Evolutionary conservation across 2,797 vertebrate genomes (phyloP).

Genomic region (Megaceryle alcyon): DNA sequence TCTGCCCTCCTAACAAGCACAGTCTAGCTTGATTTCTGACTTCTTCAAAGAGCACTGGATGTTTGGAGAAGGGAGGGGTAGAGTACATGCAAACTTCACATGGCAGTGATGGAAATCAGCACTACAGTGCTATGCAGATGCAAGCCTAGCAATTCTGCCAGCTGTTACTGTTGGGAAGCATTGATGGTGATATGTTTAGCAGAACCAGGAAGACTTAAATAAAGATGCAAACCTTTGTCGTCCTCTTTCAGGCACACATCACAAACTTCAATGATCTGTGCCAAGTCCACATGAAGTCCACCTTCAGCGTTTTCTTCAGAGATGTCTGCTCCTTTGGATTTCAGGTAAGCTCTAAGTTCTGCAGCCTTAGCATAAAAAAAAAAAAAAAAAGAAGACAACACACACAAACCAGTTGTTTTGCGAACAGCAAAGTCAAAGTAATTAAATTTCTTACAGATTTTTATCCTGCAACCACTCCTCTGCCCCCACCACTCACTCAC

Average conservation of each 20-base stretch:
- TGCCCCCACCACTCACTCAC: not conserved
- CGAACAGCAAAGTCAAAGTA: not conserved
- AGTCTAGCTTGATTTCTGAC: not conserved
- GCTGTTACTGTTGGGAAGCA: not conserved
- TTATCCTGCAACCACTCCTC: not conserved
- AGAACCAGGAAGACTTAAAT: not conserved
- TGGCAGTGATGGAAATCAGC: not conserved
- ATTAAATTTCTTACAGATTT: not conserved
- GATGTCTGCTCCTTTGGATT: slow-evolving; percentile 96
- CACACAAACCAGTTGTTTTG: not conserved
- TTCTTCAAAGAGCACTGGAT: not conserved
- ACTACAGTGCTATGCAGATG: not conserved
- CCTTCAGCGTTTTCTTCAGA: slow-evolving; percentile 96
- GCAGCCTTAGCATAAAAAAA: slow-evolving; percentile 78
- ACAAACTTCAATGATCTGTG: slow-evolving; percentile 95
- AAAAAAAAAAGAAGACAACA: not conserved
- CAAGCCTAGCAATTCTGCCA: not conserved
- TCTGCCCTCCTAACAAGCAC: not conserved
- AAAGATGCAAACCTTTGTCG: slow-evolving; percentile 89
- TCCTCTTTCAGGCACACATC: slow-evolving; percentile 96
- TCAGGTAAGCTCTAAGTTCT: slow-evolving; percentile 93
- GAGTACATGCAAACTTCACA: not conserved
- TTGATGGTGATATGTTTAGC: fast-evolving
- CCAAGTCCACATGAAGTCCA: slow-evolving; percentile 93
- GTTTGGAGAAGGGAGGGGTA: not conserved